phyloP scores from a whole-genome alignment of 2,888 invertebrate genomes.

The Fragum sueziense region DNA sequence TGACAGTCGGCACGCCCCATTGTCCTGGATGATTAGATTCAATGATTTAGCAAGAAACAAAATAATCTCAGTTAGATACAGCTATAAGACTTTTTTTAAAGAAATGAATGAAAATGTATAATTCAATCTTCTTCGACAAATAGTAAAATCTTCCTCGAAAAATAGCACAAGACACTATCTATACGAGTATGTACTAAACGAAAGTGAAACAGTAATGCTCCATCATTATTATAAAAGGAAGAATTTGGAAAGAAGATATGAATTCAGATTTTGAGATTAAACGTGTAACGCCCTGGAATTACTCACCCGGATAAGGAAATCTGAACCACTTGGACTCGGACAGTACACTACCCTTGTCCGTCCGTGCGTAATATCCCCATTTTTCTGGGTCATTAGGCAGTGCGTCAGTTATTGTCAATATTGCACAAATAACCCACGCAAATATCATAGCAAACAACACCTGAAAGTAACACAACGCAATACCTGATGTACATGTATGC shows the following conservation, averaged over 20 bases:
- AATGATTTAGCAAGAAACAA: too few relatives aligned
- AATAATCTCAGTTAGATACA: too few relatives aligned
- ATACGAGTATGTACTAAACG: neutral
- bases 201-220: neutral
- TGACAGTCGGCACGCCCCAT: slow-evolving; percentile 79
- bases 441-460: slow-evolving; percentile 75
- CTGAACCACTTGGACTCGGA: slow-evolving; percentile 79
- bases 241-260: neutral
- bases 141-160: too few relatives aligned
- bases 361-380: slow-evolving; percentile 80
- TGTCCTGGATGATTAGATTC: slow-evolving; percentile 67
- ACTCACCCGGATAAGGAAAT: slow-evolving; percentile 85
- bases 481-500: too few relatives aligned
- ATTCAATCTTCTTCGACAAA: too few relatives aligned
- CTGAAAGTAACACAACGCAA: slow-evolving; percentile 59
- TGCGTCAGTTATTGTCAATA: slow-evolving; percentile 77
- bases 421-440: slow-evolving; percentile 78
- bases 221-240: neutral
- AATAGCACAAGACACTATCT: too few relatives aligned
- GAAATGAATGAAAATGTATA: too few relatives aligned
- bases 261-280: too few relatives aligned
- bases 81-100: too few relatives aligned
- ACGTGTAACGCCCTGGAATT: too few relatives aligned
- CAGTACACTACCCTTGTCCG: slow-evolving; percentile 76
- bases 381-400: slow-evolving; percentile 82